Base-by-base conservation (phyloP, 1,140 invertebrate genomes). In the Leptopilina clavipes region DNA sequence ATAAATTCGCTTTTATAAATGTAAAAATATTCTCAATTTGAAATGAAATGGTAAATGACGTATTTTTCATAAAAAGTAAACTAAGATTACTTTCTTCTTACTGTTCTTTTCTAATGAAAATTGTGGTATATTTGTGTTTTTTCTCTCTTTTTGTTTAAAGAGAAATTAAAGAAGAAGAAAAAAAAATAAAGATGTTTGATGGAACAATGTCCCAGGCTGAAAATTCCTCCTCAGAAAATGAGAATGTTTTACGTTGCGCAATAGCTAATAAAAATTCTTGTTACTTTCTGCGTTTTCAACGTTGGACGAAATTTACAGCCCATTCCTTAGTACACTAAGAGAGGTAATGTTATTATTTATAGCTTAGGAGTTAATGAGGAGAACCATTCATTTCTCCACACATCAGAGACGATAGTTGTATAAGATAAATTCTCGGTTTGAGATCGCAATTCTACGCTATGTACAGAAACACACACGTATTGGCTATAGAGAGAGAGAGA, bases 361-460 rank as follows among this genome's bases (percentile, higher is more conserved):
- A 79, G 81, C 71, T 75, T 76, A 76, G 31, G 6, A 79, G 77
- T 83, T 83, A 84, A 84, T 84, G 80, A 83, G 80, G 73, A 79
- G 79, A 70, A 74, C 79, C 78, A 81, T 82, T 81, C 76, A 75
- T 82, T 84, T 82, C 81, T 81, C 80, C 79, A 78, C 56, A 70
- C 72, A 70, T 45, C 56, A 70, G 72, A 75, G 75, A 74, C 52
- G 73, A 80, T 72, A 74, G 31, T 56, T 76, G 76, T 80, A 77
- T 72, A 77, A 83, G 82, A 83, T 83, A 83, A 84, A 86, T 40
- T 84, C 82, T 84, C 83, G 82, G 79, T 86, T 86, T 83, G 73
- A 80, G 78, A 82, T 86, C 80, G 83, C 77, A 79, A 76, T 79
- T 71, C 75, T 31, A 31, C 5, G 25, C 25, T 2, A 31, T 5